Evolutionary conservation across 2,888 invertebrate genomes (phyloP), one percentile per base, ranked within the genome.

Genomic region (Temnothorax rugatulus): DNA sequence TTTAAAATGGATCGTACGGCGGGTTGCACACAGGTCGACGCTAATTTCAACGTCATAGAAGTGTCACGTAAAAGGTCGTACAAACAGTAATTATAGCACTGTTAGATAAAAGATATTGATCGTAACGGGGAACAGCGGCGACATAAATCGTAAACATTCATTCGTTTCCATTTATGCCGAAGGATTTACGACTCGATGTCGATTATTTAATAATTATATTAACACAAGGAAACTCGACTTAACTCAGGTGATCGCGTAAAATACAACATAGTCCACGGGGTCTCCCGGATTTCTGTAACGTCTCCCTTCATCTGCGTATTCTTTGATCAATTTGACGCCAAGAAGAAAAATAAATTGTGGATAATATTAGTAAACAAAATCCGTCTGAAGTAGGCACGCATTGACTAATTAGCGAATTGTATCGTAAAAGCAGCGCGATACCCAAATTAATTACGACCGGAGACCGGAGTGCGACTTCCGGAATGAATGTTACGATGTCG

Each of bases 401-500:
- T 41, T 29, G 18, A 29, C 25, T n/a, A 74, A 75, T 61, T 61
- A 61, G 44, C 44, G 25, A 29, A 54, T 38, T 38, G 15, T 54
- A 44, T 66, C 63, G 47, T 47, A 2, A n/a, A 0, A 50, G 50
- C 50, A 1, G 21, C 34, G 11, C 13, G 15, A n/a, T 57, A 21
- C 21, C 4, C 13, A 8, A 5, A 18, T 52, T 34, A 69, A 21
- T 50, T 29, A 38, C 18, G 54, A 75, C 18, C 66, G 15, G 25
- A 75, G 54, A 75, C 18, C 66, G 15, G 25, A 75, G 25, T 38
- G n/a, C 29, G n/a, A 21, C 52, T 44, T 54, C 25, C 44, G 44
- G 59, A 84, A 86, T 81, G 59, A 84, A 86, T 81, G 64, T 64
- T 71, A 61, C 54, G 54, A 8, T 29, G 0, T 9, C 29, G 59